Base-by-base conservation (phyloP, 1,140 invertebrate species). In the Polypedilum vanderplanki region DNA sequence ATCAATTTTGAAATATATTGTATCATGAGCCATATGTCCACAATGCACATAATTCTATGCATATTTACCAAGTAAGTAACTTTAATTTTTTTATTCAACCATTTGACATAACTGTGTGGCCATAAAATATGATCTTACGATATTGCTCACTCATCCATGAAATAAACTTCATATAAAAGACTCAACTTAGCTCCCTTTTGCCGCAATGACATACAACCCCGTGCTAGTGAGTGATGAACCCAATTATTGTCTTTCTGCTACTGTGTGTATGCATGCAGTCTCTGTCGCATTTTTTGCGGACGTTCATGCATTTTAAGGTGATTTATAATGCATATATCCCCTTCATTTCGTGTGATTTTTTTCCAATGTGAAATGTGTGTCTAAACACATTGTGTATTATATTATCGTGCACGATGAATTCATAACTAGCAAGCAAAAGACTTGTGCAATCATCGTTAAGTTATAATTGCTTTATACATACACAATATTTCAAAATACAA, bases 1-100 rank as follows among this genome's bases (percentile, higher is more conserved):
- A 57, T 57, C 46, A 57, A 57, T 57, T 57, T n/a, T 57, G 46
- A 57, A 57, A 33, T 33, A 33, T 33, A 33, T 33, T 33, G 24
- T 33, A 33, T 33, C 46, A n/a, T 57, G 46, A 57, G 12, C 46
- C 46, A 57, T 57, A 57, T 57, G 46, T 57, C 46, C 46, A 33
- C 46, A 57, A 57, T 57, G n/a, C 24, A 33, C 24, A 33, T 33
- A 33, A 33, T 33, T 33, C 24, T 5, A 33, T 33, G 24, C 24
- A 57, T 57, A 57, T n/a, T 57, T 57, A 57, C 46, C n/a, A n/a
- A n/a, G n/a, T n/a, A n/a, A n/a, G n/a, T n/a, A 46, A 46, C 41
- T 46, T 57, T 57, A n/a, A n/a, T 57, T 57, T 15, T 57, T 57
- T 15, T 57, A 57, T 57, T 57, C n/a, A 33, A 33, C 24, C 12